Evolutionary conservation across 2,888 invertebrate species (phyloP), one percentile per base, ranked within the genome.

Genomic region (Actias luna): DNA sequence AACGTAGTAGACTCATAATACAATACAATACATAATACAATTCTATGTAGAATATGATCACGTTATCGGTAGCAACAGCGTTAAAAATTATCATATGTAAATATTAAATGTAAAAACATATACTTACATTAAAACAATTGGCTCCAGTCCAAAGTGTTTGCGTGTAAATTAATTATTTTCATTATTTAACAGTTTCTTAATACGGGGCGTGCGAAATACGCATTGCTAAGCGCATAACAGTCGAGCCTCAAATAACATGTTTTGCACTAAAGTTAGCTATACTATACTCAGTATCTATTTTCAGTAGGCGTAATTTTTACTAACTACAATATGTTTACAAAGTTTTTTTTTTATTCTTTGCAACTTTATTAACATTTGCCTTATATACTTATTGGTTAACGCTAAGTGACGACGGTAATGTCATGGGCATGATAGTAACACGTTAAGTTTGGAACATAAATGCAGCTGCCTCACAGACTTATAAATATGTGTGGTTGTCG

Each of bases 111-210:
- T 63, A 7, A 35, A 33, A n/a, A 55, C 16, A 63, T 42, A 67
- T 77, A 80, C 77, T 79, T 71, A 80, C 78, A 60, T 75, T 61
- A 64, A 66, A 68, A 72, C 63, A 60, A 67, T 67, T 73, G 68
- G 69, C 69, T 69, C 67, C 67, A 71, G 75, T 71, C 76, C 69
- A 68, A 74, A 73, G 67, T 66, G 74, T 71, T 68, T 68, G 83
- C 84, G 75, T 84, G 84, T 70, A 85, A 85, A 82, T 74, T 72
- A 74, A 77, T 74, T 64, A 70, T 70, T 72, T 77, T 75, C 42
- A 75, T 67, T 74, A 72, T 74, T 74, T 42, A 58, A 52, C 35
- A 61, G 58, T 64, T 22, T 73, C 71, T 73, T 66, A 73, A 75
- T 65, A 75, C 66, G 69, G 74, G 73, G 75, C 75, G 77, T 75